phyloP scores from a whole-genome alignment of 2,113 vertebrate genomes.

The Aspiorhynchus laticeps region DNA sequence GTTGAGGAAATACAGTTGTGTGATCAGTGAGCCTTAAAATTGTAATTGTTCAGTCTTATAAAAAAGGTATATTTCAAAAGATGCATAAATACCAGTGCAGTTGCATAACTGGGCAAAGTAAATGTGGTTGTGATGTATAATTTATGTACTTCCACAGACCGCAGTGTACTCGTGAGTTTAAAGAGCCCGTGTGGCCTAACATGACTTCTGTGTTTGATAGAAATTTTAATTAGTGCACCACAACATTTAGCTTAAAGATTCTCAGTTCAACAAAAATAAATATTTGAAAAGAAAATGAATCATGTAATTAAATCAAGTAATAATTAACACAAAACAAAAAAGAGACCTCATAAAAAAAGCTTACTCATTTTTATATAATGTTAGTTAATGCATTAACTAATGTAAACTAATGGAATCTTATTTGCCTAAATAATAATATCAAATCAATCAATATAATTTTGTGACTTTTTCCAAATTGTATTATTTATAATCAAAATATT shows the following conservation, averaged over 20 bases:
- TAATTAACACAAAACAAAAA: background rate
- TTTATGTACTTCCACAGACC: background rate
- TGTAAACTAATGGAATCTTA: too few relatives aligned
- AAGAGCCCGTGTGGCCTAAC: background rate
- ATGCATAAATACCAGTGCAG: background rate
- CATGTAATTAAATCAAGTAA: background rate
- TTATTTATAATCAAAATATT: background rate
- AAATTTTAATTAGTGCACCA: background rate
- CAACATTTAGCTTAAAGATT: background rate
- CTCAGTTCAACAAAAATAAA: background rate
- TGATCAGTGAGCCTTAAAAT: background rate
- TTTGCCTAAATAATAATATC: background rate
- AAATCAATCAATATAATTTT: background rate
- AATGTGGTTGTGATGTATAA: background rate
- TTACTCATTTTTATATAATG: too few relatives aligned
- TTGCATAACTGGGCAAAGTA: background rate
- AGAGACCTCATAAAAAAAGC: background rate
- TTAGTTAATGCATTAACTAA: too few relatives aligned
- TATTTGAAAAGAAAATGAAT: background rate
- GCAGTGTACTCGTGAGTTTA: background rate
- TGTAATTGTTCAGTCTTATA: background rate
- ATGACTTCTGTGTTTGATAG: background rate
- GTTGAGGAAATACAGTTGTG: background rate
- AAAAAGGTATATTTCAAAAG: slow-evolving; percentile 16
- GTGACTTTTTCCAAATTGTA: too few relatives aligned